Evolutionary conservation across 2,888 invertebrate species (phyloP).

Genomic region (Aricia artaxerxes): DNA sequence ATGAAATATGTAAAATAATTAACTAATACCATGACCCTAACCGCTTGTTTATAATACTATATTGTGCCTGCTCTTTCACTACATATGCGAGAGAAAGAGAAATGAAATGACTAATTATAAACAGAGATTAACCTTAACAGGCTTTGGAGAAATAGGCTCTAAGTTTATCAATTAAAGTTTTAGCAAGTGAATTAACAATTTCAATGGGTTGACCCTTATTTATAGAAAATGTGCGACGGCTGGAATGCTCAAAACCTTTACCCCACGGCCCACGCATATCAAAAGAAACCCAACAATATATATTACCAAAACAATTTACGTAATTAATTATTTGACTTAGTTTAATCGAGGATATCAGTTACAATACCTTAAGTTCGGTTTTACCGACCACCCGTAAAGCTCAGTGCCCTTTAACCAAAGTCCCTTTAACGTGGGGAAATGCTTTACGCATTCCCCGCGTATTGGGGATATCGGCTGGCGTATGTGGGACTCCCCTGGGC

Average conservation of each 20-base stretch:
- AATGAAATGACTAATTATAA: background rate
- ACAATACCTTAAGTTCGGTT: background rate
- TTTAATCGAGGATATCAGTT: background rate
- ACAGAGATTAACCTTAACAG: background rate
- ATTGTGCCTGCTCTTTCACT: background rate
- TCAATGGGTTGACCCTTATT: background rate
- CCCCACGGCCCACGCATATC: background rate
- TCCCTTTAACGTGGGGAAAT: too few relatives aligned
- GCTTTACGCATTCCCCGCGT: too few relatives aligned
- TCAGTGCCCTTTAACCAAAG: background rate
- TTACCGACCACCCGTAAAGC: background rate
- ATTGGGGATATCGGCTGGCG: too few relatives aligned
- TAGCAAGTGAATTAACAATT: background rate
- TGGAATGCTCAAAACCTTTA: background rate
- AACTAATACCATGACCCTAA: too few relatives aligned
- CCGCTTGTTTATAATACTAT: background rate
- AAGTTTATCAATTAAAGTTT: background rate
- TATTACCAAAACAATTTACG: background rate
- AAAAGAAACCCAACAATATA: slow-evolving; percentile 1
- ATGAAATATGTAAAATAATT: too few relatives aligned
- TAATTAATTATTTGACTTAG: background rate
- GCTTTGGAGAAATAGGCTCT: background rate
- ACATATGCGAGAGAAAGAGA: background rate
- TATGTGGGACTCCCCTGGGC: too few relatives aligned
- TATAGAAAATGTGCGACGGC: background rate